A percentile compares a stretch with the other conserved stretches of the same genome.
Evolutionary conservation across 2,797 vertebrate species (phyloP).

Genomic region (Macroramphosus scolopax): DNA sequence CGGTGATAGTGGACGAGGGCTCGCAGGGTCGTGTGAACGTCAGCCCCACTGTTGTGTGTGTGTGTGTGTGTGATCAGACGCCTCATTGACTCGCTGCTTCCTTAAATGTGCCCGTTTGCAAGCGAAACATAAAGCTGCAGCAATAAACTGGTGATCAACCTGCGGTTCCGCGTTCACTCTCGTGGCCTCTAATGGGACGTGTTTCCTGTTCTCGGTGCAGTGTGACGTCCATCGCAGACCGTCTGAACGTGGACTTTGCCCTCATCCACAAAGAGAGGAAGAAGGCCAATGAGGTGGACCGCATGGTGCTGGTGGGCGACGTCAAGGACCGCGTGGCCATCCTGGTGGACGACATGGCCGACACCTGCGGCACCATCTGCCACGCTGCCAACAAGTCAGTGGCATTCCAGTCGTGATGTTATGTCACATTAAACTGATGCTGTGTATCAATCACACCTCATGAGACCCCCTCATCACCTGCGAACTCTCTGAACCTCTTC

Average conservation of each 20-base stretch:
- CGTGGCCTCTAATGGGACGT: background rate
- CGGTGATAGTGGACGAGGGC: too few species aligned
- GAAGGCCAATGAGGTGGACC: slow-evolving; percentile 94
- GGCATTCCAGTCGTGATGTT: too few species aligned
- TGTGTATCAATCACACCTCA: background rate
- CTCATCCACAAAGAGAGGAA: slow-evolving; percentile 96
- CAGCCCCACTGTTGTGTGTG: too few species aligned
- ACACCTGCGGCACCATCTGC: slow-evolving; percentile 94
- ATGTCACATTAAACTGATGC: background rate
- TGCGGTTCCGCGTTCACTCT: too few species aligned
- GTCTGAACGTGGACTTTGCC: slow-evolving; percentile 93
- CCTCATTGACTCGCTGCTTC: too few species aligned
- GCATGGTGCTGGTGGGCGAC: slow-evolving; percentile 93
- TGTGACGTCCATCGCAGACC: slow-evolving; percentile 94
- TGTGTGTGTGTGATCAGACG: too few species aligned
- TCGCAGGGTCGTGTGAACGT: too few species aligned
- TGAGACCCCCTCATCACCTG: too few species aligned
- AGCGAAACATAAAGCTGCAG: too few species aligned
- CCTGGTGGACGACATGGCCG: slow-evolving; percentile 94
- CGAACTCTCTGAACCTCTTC: too few species aligned
- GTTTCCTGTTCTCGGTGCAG: slow-evolving; percentile 53
- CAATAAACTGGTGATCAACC: too few species aligned
- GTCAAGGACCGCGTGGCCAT: slow-evolving; percentile 93
- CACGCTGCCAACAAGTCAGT: slow-evolving; percentile 91
- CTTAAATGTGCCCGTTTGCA: too few species aligned